Base-by-base conservation (phyloP, 2,797 vertebrate genomes). In the Toxotes lorentzi region DNA sequence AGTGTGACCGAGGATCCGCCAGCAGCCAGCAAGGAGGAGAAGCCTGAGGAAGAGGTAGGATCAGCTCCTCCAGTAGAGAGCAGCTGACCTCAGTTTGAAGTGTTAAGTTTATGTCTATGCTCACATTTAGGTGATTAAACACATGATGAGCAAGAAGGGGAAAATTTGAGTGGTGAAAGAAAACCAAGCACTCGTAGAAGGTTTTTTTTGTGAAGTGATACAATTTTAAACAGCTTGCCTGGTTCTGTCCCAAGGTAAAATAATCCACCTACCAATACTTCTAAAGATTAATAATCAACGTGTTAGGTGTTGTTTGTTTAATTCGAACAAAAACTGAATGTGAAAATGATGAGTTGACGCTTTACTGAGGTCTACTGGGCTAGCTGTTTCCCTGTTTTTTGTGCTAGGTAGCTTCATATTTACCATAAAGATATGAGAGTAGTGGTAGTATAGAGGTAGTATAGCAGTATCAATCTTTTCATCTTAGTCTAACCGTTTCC, bases 1-100 rank as follows among this genome's bases (percentile, higher is more conserved):
- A 98, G 95, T 0, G 97, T 98, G 84, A 97, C 96, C 0, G 98
- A 98, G 69, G 98, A 99, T 54, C 95, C 96, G 21, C 94, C 95
- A 0, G 96, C 96, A 0, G 96, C 96, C 0, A 92, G 94, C 4
- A 97, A 97, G 90, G 98, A 98, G 94, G 97, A 98, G 91, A 97
- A 97, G 0, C 97, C 98, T 6, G 98, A 99, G 91, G 98, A 99
- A 92, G 98, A 96, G 95, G 95, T 94, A 75, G 59, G 64, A 54
- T 50, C 48, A 21, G n/a, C 16, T 27, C 68, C 17, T 57, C 11
- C 53, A 64, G 34, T 8, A 66, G 53, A 58, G 48, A 53, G 45
- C 47, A 2, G 8, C n/a, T 54, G 77, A 79, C 48, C 12, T 66
- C 35, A 35, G 50, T 50, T 23, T 64, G 34, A 70, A 32, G 51